These are phyloP conservation scores for Muscicapa adusta DNA, from an alignment of 2,113 vertebrate species.

Conservation along the genomic window DNA sequence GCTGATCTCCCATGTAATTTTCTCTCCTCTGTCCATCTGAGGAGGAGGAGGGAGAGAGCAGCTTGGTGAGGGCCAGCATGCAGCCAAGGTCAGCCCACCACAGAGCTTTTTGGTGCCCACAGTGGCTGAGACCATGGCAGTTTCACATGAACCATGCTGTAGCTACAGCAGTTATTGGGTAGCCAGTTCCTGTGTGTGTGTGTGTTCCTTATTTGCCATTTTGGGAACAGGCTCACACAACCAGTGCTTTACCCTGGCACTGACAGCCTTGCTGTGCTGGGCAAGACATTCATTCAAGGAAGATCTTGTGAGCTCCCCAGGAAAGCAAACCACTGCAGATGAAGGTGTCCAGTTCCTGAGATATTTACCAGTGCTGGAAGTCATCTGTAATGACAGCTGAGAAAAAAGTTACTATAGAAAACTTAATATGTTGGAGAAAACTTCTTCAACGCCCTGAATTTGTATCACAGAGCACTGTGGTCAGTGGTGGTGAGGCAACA, in stretches of 20 bases:
- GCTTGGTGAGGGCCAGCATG: not conserved
- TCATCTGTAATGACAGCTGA: not conserved
- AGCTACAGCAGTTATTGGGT: not conserved
- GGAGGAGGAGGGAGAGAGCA: not conserved
- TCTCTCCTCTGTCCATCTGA: not conserved
- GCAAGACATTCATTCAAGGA: rapidly evolving
- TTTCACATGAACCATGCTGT: too few relatives aligned
- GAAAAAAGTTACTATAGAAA: not conserved
- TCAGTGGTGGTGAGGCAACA: not conserved
- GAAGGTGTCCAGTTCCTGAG: not conserved
- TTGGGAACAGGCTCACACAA: not conserved
- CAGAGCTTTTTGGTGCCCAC: not conserved
- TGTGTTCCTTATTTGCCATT: not conserved
- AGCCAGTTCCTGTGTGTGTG: not conserved
- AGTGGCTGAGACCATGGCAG: not conserved
- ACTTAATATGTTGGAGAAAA: not conserved
- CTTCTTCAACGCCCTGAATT: too few relatives aligned
- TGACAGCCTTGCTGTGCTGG: not conserved
- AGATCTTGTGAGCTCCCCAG: not conserved
- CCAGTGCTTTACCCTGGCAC: not conserved
- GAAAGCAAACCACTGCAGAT: not conserved
- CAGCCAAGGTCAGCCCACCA: not conserved
- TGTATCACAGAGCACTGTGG: not conserved
- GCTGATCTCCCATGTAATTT: not conserved
- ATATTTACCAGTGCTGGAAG: not conserved